Evolutionary conservation across 2,888 invertebrate genomes (phyloP).

Genomic region (Dryomyza anilis): DNA sequence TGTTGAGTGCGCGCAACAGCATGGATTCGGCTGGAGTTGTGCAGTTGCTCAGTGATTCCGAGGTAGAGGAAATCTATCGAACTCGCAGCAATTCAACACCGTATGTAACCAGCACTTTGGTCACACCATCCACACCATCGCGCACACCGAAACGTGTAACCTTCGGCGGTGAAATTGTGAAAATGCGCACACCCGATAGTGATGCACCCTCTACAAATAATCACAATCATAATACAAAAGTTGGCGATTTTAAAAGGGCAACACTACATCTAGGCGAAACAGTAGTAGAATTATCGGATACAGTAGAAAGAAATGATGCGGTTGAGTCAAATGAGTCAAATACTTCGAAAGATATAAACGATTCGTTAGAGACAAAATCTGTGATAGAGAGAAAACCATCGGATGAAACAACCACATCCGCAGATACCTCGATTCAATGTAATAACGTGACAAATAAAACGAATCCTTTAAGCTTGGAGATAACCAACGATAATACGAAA

Average conservation of each 20-base stretch:
- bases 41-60: slow-evolving; percentile 68
- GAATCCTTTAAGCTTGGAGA: slow-evolving; percentile 51
- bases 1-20: slow-evolving; percentile 38
- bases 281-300: slow-evolving; percentile 10
- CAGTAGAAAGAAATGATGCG: background rate
- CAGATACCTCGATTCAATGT: too few relatives aligned
- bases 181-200: slow-evolving; percentile 84
- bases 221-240: slow-evolving; percentile 22
- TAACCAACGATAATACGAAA: slow-evolving; percentile 59
- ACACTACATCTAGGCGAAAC: background rate
- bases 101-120: slow-evolving; percentile 28
- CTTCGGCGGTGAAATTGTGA: slow-evolving; percentile 86
- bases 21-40: slow-evolving; percentile 62
- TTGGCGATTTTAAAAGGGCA: too few relatives aligned
- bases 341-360: too few relatives aligned
- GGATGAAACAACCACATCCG: slow-evolving; percentile 13
- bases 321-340: too few relatives aligned
- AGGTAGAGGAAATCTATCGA: slow-evolving; percentile 63
- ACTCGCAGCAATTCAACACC: slow-evolving; percentile 21
- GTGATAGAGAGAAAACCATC: too few relatives aligned
- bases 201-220: slow-evolving; percentile 67
- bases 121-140: slow-evolving; percentile 53
- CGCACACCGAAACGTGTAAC: slow-evolving; percentile 75
- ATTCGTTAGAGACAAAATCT: too few relatives aligned
- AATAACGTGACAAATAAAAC: slow-evolving; percentile 39